Evolutionary conservation across 2,888 invertebrate species (phyloP).

Genomic region (Eilema caniola): DNA sequence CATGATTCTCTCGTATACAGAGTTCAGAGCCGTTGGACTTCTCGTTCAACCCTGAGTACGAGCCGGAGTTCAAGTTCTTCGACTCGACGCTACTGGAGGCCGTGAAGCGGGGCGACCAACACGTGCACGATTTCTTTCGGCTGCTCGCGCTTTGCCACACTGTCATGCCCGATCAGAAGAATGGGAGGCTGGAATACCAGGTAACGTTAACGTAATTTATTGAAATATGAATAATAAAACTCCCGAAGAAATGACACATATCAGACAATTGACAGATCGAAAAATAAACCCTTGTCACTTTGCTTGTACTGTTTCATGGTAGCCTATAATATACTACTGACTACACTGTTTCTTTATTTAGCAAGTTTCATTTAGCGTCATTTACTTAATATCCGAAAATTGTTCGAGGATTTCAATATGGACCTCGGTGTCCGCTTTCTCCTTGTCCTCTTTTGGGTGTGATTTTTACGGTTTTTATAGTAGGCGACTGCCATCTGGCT

Average conservation of each 20-base stretch:
- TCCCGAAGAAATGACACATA: too few relatives aligned
- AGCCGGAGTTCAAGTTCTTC: conserved; percentile 97
- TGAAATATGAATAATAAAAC: too few relatives aligned
- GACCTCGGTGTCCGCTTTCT: neutral
- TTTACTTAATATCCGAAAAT: too few relatives aligned
- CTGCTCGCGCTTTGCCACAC: conserved; percentile 98
- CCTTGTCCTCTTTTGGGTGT: neutral
- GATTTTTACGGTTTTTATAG: too few relatives aligned
- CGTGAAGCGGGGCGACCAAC: conserved; percentile 90
- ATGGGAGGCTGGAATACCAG: conserved; percentile 94
- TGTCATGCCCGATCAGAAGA: conserved; percentile 98
- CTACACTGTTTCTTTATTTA: too few relatives aligned
- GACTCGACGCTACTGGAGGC: conserved; percentile 95
- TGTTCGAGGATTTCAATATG: neutral
- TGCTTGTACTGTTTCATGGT: too few relatives aligned
- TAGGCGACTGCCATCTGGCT: too few relatives aligned
- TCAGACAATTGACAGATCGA: too few relatives aligned
- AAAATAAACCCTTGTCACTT: too few relatives aligned
- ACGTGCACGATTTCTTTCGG: conserved; percentile 95
- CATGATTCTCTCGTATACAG: conserved; percentile 76
- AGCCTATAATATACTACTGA: too few relatives aligned
- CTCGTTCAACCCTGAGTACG: conserved; percentile 97
- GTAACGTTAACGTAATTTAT: too few relatives aligned
- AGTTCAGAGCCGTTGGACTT: conserved; percentile 94
- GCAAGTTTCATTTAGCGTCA: too few relatives aligned